Conservation (phyloP, 2,113 vertebrate genomes). For the Ancistrus triradiatus region DNA sequence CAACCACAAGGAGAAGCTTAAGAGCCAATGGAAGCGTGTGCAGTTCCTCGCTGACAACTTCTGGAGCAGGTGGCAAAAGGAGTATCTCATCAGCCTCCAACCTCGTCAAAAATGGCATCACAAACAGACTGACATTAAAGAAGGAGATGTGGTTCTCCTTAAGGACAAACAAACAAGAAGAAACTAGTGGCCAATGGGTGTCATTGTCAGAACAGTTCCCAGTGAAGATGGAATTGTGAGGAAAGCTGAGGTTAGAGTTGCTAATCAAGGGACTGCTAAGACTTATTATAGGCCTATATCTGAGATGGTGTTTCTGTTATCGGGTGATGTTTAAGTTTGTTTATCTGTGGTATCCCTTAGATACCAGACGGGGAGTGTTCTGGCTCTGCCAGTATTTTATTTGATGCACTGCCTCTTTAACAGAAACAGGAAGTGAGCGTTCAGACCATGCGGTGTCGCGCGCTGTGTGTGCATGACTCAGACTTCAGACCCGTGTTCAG, state of each 20-base stretch:
- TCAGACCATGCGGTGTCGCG: no score
- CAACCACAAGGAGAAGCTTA: background rate
- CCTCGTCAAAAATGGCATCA: background rate
- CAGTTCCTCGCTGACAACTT: slow-evolving; percentile 6
- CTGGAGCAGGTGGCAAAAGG: slow-evolving; percentile 7
- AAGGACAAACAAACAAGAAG: slow-evolving; percentile 27
- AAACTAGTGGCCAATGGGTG: slow-evolving; percentile 26
- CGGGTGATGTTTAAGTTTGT: background rate
- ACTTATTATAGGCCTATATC: background rate
- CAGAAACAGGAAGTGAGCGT: no score
- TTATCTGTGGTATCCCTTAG: background rate
- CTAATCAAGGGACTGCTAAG: background rate
- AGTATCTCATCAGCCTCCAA: background rate
- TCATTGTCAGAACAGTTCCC: slow-evolving; percentile 1
- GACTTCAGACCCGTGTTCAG: no score
- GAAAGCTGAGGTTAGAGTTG: slow-evolving; percentile 2
- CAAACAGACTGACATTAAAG: background rate
- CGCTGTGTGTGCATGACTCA: no score
- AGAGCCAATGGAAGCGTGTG: background rate
- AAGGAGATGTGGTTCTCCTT: slow-evolving; percentile 25
- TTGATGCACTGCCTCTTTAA: no score
- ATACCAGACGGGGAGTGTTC: slow-evolving; percentile 2
- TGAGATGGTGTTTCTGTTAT: background rate
- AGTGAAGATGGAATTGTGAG: slow-evolving; percentile 18
- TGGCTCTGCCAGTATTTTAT: slow-evolving; percentile 7